Conservation (phyloP, 1,140 invertebrate species). For the Brachionus sp. region DNA sequence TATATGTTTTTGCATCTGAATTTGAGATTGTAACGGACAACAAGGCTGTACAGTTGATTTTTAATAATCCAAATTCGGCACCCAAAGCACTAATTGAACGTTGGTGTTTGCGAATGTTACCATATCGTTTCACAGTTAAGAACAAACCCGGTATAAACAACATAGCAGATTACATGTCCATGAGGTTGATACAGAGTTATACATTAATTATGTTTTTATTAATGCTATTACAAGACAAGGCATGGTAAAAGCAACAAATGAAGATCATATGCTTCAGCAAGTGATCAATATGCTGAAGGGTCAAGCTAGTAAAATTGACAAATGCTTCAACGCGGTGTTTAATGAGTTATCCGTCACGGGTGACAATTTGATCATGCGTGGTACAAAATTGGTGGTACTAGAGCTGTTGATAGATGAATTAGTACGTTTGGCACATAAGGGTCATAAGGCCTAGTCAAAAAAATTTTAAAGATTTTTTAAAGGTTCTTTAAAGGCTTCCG, state of each 20-base stretch:
- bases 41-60: slow-evolving; percentile 5
- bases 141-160: not conserved
- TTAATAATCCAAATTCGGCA: not conserved
- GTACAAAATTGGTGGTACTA: not conserved
- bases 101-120: not conserved
- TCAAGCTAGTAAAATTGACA: not conserved
- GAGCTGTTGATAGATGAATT: not conserved
- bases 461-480: too few relatives aligned
- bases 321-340: not conserved
- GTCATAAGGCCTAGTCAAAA: too few relatives aligned
- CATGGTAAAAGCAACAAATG: not conserved
- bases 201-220: not conserved
- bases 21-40: slow-evolving; percentile 10
- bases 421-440: not conserved
- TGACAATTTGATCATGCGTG: not conserved
- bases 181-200: not conserved
- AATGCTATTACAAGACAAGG: not conserved
- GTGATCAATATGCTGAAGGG: not conserved
- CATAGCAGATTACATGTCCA: slow-evolving; percentile 1
- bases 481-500: too few relatives aligned
- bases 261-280: not conserved
- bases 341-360: not conserved
- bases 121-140: not conserved
- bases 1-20: slow-evolving; percentile 5
- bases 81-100: not conserved